Conservation (phyloP, 2,797 vertebrate species). For the Tachyglossus aculeatus region DNA sequence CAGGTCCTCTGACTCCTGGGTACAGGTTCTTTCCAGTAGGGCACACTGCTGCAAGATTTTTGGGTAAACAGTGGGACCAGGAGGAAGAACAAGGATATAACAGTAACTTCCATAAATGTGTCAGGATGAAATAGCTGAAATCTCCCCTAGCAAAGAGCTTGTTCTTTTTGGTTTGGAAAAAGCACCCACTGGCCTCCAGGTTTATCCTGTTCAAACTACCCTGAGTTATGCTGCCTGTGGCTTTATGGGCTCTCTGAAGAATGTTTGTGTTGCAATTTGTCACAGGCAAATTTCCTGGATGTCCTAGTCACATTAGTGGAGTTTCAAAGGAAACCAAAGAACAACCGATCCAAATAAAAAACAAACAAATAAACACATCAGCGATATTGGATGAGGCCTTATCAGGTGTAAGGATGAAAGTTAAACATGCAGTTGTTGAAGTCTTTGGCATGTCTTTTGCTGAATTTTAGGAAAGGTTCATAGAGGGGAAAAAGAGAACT, state of each 20-base stretch:
- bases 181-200: too few species aligned
- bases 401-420: constrained; percentile 7
- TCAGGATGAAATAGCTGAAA: too few species aligned
- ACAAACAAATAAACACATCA: background rate
- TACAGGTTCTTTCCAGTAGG: too few species aligned
- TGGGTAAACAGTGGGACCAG: too few species aligned
- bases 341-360: constrained; percentile 22
- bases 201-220: too few species aligned
- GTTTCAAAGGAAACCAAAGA: constrained; percentile 15
- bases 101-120: too few species aligned
- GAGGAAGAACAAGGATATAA: too few species aligned
- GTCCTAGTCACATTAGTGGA: background rate
- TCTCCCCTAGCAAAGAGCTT: too few species aligned
- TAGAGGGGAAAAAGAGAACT: constrained; percentile 1
- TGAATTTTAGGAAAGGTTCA: constrained; percentile 18
- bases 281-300: background rate
- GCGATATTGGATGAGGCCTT: background rate
- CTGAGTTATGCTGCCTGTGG: too few species aligned
- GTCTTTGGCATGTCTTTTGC: background rate
- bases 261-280: background rate
- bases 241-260: background rate
- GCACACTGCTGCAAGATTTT: too few species aligned
- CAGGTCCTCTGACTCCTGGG: too few species aligned
- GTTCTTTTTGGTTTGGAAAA: too few species aligned
- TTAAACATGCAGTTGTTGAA: constrained; percentile 5